Evolutionary conservation across 2,797 vertebrate species (phyloP).

Genomic region (Rhyacichthys aspro): DNA sequence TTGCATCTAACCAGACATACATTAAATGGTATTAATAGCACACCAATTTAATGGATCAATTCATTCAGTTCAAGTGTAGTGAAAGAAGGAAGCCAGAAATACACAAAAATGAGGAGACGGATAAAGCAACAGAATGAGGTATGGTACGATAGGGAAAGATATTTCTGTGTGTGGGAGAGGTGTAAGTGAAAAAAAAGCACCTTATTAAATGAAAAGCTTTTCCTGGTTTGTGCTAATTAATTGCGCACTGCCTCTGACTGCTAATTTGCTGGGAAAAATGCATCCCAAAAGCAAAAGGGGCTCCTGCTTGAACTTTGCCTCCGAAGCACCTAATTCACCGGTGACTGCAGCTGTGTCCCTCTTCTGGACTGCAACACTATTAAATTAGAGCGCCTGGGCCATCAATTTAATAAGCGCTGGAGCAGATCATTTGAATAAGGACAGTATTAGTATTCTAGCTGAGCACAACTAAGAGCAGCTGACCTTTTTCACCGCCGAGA

Average conservation of each 20-base stretch:
- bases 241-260: slow-evolving; percentile 89
- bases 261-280: slow-evolving; percentile 88
- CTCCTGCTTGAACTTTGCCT: slow-evolving; percentile 93
- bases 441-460: slow-evolving; percentile 97
- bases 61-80: slow-evolving; percentile 89
- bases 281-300: slow-evolving; percentile 83
- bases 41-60: slow-evolving; percentile 91
- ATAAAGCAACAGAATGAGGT: slow-evolving; percentile 48
- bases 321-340: slow-evolving; percentile 87
- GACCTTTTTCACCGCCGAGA: slow-evolving; percentile 95
- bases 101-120: slow-evolving; percentile 30
- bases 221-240: slow-evolving; percentile 92
- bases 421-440: slow-evolving; percentile 99
- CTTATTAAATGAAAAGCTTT: slow-evolving; percentile 98
- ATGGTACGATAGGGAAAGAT: slow-evolving; percentile 56
- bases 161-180: slow-evolving; percentile 64
- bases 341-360: slow-evolving; percentile 87
- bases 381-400: slow-evolving; percentile 96
- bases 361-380: slow-evolving; percentile 89
- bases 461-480: slow-evolving; percentile 97
- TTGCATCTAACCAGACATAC: slow-evolving; percentile 90
- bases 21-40: slow-evolving; percentile 92
- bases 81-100: slow-evolving; percentile 61
- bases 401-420: slow-evolving; percentile 98
- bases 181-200: slow-evolving; percentile 80